phyloP scores from a whole-genome alignment of 2,113 vertebrate species.

The Hypocryptadius cinnamomeus region DNA sequence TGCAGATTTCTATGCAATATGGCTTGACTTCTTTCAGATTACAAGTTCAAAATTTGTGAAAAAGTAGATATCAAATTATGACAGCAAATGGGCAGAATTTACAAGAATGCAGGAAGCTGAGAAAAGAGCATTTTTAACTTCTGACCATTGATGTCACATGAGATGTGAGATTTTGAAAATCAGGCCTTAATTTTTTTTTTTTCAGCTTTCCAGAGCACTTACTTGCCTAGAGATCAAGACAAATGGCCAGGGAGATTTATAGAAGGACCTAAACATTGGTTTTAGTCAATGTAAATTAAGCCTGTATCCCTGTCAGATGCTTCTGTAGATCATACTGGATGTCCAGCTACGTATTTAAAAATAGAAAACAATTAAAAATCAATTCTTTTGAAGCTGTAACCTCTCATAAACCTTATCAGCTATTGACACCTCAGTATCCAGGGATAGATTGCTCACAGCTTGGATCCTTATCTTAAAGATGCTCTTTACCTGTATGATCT shows the following conservation, averaged over 20 bases:
- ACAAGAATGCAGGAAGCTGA: background rate
- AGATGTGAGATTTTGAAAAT: background rate
- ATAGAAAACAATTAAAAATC: background rate
- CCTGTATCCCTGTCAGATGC: background rate
- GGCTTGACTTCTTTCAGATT: background rate
- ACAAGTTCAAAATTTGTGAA: background rate
- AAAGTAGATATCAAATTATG: background rate
- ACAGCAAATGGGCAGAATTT: background rate
- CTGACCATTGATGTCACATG: background rate
- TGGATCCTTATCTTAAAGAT: background rate
- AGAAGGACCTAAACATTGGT: background rate
- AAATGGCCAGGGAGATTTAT: background rate
- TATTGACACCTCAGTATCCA: background rate
- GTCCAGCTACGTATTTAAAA: background rate
- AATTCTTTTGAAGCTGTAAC: background rate
- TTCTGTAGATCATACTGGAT: background rate
- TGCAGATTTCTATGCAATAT: background rate
- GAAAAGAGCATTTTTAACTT: background rate
- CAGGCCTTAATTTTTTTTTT: background rate
- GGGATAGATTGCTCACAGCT: background rate
- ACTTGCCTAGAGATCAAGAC: background rate
- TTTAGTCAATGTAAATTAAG: background rate
- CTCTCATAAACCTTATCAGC: background rate
- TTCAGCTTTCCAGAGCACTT: background rate
- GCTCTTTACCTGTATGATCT: background rate